Evolutionary conservation across 2,113 vertebrate genomes (phyloP).

Genomic region (Craseonycteris thonglongyai): DNA sequence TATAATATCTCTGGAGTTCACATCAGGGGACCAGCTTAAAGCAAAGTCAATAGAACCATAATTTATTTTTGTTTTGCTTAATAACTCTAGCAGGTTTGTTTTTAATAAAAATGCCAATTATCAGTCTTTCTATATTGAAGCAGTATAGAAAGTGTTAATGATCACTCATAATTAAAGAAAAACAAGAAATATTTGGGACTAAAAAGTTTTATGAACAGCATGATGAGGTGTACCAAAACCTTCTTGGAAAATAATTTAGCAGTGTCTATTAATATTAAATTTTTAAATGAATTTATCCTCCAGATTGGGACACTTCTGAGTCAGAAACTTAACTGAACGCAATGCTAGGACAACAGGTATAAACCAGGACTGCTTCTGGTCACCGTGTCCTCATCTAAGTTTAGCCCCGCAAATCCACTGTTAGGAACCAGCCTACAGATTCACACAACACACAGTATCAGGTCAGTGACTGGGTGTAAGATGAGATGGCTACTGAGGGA

Average conservation of each 20-base stretch:
- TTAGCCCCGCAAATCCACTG: background rate
- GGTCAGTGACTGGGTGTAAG: background rate
- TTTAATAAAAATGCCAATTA: background rate
- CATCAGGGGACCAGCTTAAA: background rate
- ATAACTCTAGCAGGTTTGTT: background rate
- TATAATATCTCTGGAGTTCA: background rate
- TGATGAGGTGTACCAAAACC: background rate
- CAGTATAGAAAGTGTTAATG: background rate
- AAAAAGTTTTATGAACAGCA: background rate
- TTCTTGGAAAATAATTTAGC: background rate
- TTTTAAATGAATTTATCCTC: background rate
- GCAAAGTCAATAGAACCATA: background rate
- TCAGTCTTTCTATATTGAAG: background rate
- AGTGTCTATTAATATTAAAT: background rate
- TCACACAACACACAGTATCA: background rate
- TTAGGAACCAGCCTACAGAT: background rate
- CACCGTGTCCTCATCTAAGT: background rate
- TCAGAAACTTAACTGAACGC: background rate
- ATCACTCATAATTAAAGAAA: background rate
- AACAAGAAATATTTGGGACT: background rate
- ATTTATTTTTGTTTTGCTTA: slow-evolving; percentile 8
- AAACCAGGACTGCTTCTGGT: background rate
- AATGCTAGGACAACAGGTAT: background rate
- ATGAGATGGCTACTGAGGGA: background rate
- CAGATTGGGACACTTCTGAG: background rate